phyloP scores from a whole-genome alignment of 2,113 vertebrate genomes.

The Nannospalax galili region DNA sequence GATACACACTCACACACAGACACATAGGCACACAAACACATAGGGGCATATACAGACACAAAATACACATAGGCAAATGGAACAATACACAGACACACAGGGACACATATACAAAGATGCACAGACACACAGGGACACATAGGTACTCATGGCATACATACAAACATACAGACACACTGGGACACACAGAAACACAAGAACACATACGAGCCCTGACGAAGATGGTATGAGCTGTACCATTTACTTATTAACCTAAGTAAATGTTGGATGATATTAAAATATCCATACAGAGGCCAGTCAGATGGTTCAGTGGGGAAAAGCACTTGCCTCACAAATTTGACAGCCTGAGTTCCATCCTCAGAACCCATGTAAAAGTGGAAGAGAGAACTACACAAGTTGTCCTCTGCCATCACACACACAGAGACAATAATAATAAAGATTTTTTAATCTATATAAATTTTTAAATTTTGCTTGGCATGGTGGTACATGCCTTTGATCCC shows the following conservation, averaged over 20 bases:
- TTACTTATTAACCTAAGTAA: background rate
- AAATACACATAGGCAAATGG: too few species aligned
- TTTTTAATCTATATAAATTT: too few species aligned
- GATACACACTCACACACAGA: background rate
- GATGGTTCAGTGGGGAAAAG: background rate
- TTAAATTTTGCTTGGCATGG: too few species aligned
- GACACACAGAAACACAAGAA: background rate
- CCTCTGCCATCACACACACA: background rate
- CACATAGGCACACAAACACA: background rate
- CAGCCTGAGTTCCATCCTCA: background rate
- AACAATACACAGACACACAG: background rate
- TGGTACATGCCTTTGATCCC: too few species aligned
- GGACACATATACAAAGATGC: background rate
- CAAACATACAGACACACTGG: too few species aligned
- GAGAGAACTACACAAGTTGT: background rate
- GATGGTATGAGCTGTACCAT: background rate
- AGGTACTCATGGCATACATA: too few species aligned
- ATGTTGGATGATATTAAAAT: background rate
- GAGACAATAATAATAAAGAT: too few species aligned
- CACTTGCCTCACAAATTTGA: background rate
- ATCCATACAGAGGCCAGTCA: background rate
- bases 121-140: background rate
- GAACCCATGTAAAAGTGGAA: background rate
- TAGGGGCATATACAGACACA: background rate
- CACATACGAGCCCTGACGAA: background rate